Evolutionary conservation across 2,113 vertebrate species (phyloP).

Genomic region (Rhea americana): DNA sequence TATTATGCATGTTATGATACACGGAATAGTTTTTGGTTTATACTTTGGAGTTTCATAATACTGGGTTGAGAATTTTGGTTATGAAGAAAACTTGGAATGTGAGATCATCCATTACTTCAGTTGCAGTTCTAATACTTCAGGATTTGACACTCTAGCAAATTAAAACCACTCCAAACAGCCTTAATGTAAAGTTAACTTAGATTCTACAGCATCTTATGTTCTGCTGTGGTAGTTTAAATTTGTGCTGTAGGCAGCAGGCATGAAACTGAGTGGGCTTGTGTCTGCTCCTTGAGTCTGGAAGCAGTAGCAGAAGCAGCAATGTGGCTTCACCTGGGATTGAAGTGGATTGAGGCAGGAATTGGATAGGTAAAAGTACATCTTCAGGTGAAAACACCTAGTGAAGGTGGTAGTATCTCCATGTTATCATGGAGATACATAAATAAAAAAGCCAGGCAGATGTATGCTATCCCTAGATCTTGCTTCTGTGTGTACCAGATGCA

Average conservation of each 20-base stretch:
- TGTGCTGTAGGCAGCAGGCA: not conserved
- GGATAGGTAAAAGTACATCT: not conserved
- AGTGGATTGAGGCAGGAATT: not conserved
- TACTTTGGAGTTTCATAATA: not conserved
- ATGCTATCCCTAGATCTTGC: constrained; percentile 1
- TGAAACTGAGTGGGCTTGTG: not conserved
- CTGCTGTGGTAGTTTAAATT: not conserved
- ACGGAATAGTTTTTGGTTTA: not conserved
- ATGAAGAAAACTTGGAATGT: not conserved
- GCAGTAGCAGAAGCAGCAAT: not conserved
- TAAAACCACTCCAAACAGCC: not conserved
- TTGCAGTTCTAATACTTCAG: not conserved
- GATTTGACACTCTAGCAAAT: not conserved
- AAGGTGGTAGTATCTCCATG: not conserved
- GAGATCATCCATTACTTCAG: not conserved
- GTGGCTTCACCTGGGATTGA: not conserved
- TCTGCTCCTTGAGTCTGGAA: not conserved
- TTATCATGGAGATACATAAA: not conserved
- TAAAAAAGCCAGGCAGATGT: constrained; percentile 8
- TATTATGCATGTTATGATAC: not conserved
- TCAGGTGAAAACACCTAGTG: not conserved
- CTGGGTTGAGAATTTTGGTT: not conserved
- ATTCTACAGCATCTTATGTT: not conserved
- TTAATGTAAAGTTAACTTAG: not conserved
- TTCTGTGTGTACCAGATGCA: not conserved